Conservation (phyloP, 23 tunicate genomes). For the Ciona savignyi region DNA sequence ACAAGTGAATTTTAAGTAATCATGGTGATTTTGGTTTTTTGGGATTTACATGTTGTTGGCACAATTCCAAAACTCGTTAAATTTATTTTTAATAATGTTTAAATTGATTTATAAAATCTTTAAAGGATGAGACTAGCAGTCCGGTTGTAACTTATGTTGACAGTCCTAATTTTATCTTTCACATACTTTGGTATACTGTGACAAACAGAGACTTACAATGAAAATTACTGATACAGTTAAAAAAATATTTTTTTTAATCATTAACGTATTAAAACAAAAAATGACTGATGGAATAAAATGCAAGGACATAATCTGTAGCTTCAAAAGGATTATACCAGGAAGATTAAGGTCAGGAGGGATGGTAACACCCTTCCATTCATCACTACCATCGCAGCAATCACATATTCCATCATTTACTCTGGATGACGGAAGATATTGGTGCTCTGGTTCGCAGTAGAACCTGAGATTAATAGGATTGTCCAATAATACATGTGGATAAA, state of each 20-base stretch:
- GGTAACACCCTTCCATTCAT: slow-evolving; percentile 95
- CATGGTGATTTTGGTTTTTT: background rate
- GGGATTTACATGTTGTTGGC: slow-evolving; percentile 25
- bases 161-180: slow-evolving; percentile 38
- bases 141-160: slow-evolving; percentile 50
- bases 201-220: slow-evolving; percentile 55
- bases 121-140: no score
- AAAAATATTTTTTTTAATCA: no score
- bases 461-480: no score
- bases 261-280: no score
- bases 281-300: no score
- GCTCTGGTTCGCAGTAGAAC: slow-evolving; percentile 98
- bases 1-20: background rate
- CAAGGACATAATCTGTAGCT: slow-evolving; percentile 55
- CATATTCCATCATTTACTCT: slow-evolving; percentile 96
- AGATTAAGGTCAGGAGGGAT: slow-evolving; percentile 55
- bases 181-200: slow-evolving; percentile 65
- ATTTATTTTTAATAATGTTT: no score
- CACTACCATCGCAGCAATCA: slow-evolving; percentile 98
- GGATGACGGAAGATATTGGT: slow-evolving; percentile 70
- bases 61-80: slow-evolving; percentile 17
- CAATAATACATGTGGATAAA: no score
- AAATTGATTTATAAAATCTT: no score
- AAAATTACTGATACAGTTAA: no score
- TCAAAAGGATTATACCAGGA: slow-evolving; percentile 42